A percentile compares a stretch with the other conserved stretches of the same genome.
Evolutionary conservation across 2,888 invertebrate genomes (phyloP).

Genomic region (Watsonalla binaria): DNA sequence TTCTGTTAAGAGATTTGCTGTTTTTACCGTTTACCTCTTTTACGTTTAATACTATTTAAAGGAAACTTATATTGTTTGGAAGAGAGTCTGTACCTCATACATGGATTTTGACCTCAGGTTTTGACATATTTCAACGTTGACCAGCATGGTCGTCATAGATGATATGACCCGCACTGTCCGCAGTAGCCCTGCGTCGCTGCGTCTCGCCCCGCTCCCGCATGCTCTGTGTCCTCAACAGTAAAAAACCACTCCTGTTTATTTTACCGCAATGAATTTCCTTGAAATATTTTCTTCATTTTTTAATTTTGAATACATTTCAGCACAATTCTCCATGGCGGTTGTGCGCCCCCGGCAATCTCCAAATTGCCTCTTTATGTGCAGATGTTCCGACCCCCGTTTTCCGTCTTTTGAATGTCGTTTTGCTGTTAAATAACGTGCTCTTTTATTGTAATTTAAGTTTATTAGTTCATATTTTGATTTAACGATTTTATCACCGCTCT

Average conservation of each 20-base stretch:
- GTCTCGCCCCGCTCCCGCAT: conserved; percentile 10
- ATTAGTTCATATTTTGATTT: conserved; percentile 49
- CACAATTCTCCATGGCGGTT: conserved; percentile 71
- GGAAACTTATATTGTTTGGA: too few relatives aligned
- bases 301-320: conserved; percentile 77
- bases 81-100: too few relatives aligned
- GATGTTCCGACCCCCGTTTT: conserved; percentile 77
- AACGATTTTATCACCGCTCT: conserved; percentile 15
- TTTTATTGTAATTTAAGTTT: conserved; percentile 70
- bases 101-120: too few relatives aligned
- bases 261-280: conserved; percentile 73
- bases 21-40: too few relatives aligned
- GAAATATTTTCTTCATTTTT: conserved; percentile 72
- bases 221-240: conserved; percentile 43
- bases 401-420: conserved; percentile 78
- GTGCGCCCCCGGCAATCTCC: conserved; percentile 77
- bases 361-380: conserved; percentile 79
- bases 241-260: conserved; percentile 72
- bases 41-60: too few relatives aligned
- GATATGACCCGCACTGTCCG: not conserved
- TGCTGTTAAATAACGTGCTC: conserved; percentile 76
- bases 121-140: too few relatives aligned
- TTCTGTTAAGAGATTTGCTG: too few relatives aligned
- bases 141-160: too few relatives aligned
- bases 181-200: conserved; percentile 5